Conservation (phyloP, 2,797 vertebrate genomes). For the Lepilemur ruficaudatus region DNA sequence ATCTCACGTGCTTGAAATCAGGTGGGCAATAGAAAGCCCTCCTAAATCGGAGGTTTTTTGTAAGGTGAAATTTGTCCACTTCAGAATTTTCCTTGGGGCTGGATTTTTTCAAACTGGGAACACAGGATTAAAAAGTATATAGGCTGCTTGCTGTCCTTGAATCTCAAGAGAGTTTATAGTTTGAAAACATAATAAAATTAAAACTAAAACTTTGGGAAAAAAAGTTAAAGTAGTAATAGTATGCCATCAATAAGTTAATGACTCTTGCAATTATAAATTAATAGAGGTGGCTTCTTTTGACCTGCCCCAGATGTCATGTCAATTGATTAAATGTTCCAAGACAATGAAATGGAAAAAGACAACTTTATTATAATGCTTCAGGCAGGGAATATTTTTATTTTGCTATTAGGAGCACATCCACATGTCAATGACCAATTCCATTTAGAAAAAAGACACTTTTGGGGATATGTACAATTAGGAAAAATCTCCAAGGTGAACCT, state of each 20-base stretch:
- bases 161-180: not conserved
- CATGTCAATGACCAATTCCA: constrained; percentile 75
- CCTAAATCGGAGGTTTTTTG: not conserved
- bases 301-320: constrained; percentile 57
- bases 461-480: constrained; percentile 58
- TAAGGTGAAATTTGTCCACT: not conserved
- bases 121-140: not conserved
- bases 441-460: constrained; percentile 68
- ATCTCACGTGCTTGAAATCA: constrained; percentile 21
- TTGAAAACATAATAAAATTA: constrained; percentile 44
- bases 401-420: constrained; percentile 69
- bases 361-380: constrained; percentile 73
- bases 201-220: constrained; percentile 49
- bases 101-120: constrained; percentile 5
- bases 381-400: constrained; percentile 79
- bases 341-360: constrained; percentile 68
- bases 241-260: constrained; percentile 47
- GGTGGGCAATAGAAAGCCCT: not conserved
- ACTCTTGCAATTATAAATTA: constrained; percentile 41
- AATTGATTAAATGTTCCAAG: constrained; percentile 71
- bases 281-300: constrained; percentile 58
- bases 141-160: not conserved
- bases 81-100: constrained; percentile 41
- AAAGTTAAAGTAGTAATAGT: constrained; percentile 43
- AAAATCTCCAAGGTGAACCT: constrained; percentile 66